Evolutionary conservation across 1,140 invertebrate genomes (phyloP), one percentile per base, ranked within the genome.

Genomic region (Heliconius congener): DNA sequence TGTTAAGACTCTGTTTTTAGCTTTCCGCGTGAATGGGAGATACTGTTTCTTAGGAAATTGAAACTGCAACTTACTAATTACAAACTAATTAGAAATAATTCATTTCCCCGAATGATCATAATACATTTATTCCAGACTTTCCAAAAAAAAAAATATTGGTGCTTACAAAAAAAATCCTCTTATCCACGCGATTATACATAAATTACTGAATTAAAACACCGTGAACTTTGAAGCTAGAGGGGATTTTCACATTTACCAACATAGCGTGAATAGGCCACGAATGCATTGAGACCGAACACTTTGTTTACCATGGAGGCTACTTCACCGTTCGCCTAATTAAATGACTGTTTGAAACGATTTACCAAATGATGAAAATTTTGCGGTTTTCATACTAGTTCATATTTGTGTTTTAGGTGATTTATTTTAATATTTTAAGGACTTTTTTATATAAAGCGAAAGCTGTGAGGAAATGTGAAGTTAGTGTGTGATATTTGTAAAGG

Each of bases 161-260:
- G 9, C 42, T 46, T 46, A 52, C 50, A 57, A 57, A 23, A 57
- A 57, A n/a, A 23, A n/a, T 23, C 19, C 55, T 11, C 55, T 57
- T 57, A 11, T 11, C n/a, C n/a, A 23, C 55, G 19, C 55, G 55
- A 57, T n/a, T 23, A 57, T 57, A 57, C 55, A 76, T 66, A 76
- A 76, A 76, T 60, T 66, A 76, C 74, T 52, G 57, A 42, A 66
- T 76, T 76, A 76, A 76, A 76, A 66, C 55, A 30, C 74, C 74
- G 74, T 76, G 19, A 76, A 76, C 5, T 66, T 76, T 27, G 39
- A 70, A 76, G 74, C 39, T 60, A 37, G 18, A 66, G 55, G 55
- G 57, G 55, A 19, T 76, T 76, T 76, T 19, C 57, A 34, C 37
- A 11, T 66, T 57, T 52, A 52, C 57, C 34, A 66, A 42, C 74